Evolutionary conservation across 2,113 vertebrate genomes (phyloP).

Genomic region (Delphinapterus leucas): DNA sequence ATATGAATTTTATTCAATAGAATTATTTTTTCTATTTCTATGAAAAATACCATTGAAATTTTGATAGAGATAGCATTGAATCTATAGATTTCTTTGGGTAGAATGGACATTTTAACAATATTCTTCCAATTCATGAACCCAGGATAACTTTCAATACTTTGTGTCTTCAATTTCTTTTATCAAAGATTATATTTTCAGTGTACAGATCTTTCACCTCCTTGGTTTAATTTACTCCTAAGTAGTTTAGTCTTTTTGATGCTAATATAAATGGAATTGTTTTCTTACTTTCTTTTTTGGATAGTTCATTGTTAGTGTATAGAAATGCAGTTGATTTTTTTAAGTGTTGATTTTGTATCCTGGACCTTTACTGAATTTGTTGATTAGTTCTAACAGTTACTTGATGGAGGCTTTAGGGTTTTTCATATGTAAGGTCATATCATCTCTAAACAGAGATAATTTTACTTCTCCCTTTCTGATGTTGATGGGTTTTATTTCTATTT

Average conservation of each 20-base stretch:
- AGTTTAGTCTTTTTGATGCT: neutral
- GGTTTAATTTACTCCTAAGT: neutral
- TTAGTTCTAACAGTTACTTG: neutral
- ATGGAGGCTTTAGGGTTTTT: neutral
- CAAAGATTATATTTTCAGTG: neutral
- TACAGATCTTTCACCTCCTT: neutral
- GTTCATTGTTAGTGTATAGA: neutral
- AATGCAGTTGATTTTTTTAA: neutral
- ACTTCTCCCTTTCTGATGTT: neutral
- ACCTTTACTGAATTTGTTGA: neutral
- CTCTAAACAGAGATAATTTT: neutral
- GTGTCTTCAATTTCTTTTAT: neutral
- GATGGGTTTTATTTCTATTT: neutral
- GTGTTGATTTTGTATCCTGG: neutral
- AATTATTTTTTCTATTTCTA: neutral
- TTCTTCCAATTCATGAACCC: neutral
- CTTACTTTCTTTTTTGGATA: neutral
- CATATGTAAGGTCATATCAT: neutral
- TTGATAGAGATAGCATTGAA: neutral
- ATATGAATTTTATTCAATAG: neutral
- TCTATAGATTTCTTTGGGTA: neutral
- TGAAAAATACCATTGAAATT: neutral
- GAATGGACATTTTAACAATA: neutral
- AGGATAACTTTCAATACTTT: neutral
- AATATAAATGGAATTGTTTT: neutral